phyloP scores from a whole-genome alignment of 2,113 vertebrate species.

The Phalacrocorax aristotelis region DNA sequence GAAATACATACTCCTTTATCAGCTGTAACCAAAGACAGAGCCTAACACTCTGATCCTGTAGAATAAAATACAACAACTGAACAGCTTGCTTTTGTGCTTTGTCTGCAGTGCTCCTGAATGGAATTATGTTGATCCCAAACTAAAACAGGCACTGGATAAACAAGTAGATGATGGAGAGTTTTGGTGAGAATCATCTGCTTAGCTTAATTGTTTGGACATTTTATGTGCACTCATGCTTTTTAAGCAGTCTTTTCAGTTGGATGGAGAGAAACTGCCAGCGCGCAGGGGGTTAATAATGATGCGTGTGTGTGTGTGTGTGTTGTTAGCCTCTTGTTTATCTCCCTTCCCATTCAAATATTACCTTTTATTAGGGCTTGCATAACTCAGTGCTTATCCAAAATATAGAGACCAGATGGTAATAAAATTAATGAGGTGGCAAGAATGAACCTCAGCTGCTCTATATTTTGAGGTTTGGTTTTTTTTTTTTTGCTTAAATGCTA shows the following conservation, averaged over 20 bases:
- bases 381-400: constrained; percentile 12
- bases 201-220: not conserved
- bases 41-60: not conserved
- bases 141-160: constrained; percentile 74
- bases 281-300: not conserved
- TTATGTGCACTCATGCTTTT: not conserved
- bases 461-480: constrained; percentile 12
- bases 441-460: constrained; percentile 41
- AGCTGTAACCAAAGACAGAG: not conserved
- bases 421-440: constrained; percentile 60
- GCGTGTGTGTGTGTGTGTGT: not conserved
- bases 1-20: not conserved
- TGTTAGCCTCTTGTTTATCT: constrained; percentile 2
- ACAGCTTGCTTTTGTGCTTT: constrained; percentile 11
- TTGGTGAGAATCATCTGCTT: constrained; percentile 74
- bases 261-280: not conserved
- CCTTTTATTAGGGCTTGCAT: constrained; percentile 41
- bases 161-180: constrained; percentile 86
- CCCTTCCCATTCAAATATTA: constrained; percentile 23
- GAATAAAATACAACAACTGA: not conserved
- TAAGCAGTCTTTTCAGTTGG: not conserved
- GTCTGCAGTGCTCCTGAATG: constrained; percentile 81
- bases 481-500: constrained; percentile 10
- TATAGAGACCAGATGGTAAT: constrained; percentile 52
- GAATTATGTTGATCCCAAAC: constrained; percentile 71